These are phyloP conservation scores for Macrosoma leucophasiata DNA, from an alignment of 2,888 invertebrate genomes.

Conservation along the genomic window DNA sequence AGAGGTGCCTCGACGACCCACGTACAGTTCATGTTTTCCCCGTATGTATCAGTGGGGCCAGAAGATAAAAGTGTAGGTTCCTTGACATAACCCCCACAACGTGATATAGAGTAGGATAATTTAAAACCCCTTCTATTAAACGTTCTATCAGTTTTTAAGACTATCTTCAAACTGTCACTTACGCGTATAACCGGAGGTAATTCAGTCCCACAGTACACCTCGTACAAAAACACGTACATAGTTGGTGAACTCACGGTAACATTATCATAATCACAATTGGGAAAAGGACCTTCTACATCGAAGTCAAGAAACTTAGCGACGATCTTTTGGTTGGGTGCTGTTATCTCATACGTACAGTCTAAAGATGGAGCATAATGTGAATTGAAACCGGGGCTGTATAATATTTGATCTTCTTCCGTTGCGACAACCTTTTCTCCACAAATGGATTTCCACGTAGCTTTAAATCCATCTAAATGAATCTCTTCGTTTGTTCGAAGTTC, in stretches of 20 bases:
- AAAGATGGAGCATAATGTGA: constrained; percentile 72
- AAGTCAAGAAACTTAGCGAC: constrained; percentile 78
- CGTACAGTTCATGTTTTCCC: constrained; percentile 77
- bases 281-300: constrained; percentile 52
- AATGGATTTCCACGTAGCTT: constrained; percentile 77
- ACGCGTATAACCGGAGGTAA: constrained; percentile 49
- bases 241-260: constrained; percentile 53
- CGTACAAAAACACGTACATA: constrained; percentile 27
- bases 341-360: constrained; percentile 80
- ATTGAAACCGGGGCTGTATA: constrained; percentile 88
- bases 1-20: constrained; percentile 86
- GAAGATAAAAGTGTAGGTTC: constrained; percentile 73
- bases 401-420: constrained; percentile 53
- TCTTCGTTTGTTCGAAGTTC: constrained; percentile 81
- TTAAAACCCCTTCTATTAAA: constrained; percentile 76
- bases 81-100: constrained; percentile 85
- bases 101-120: constrained; percentile 74
- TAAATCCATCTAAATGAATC: constrained; percentile 83
- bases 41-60: constrained; percentile 63
- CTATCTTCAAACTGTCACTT: constrained; percentile 52
- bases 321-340: constrained; percentile 53
- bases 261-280: constrained; percentile 69
- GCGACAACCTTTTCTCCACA: constrained; percentile 84
- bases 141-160: constrained; percentile 75
- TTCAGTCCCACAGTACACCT: constrained; percentile 40